Percentiles rank a stretch among this genome's conserved stretches.
Conservation (phyloP, 2,797 vertebrate genomes). For the Poeciliopsis presidionis region DNA sequence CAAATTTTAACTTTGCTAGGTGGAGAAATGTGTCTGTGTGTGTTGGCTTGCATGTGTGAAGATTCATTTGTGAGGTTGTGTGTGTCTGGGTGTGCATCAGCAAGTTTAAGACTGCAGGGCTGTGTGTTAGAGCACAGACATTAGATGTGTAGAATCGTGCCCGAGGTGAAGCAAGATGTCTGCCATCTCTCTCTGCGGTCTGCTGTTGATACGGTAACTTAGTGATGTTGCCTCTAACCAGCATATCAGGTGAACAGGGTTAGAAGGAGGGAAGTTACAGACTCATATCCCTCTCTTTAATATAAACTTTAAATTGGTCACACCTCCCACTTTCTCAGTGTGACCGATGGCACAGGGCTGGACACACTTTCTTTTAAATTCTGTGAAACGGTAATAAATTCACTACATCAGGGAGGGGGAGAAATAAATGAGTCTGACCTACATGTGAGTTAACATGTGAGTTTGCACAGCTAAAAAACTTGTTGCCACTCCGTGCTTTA, state of each 20-base stretch:
- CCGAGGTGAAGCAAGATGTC: conserved; percentile 82
- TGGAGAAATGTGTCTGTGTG: conserved; percentile 51
- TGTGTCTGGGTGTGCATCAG: conserved; percentile 63
- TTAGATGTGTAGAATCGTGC: conserved; percentile 82
- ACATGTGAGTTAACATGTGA: conserved; percentile 56
- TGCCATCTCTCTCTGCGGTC: conserved; percentile 78
- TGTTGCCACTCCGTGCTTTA: conserved; percentile 25
- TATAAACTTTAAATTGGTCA: conserved; percentile 75
- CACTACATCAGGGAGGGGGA: conserved; percentile 57
- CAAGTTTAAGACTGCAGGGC: conserved; percentile 67
- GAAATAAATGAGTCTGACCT: conserved; percentile 69
- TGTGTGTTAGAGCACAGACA: conserved; percentile 73
- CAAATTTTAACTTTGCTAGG: conserved; percentile 70
- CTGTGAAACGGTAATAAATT: conserved; percentile 71
- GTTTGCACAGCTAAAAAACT: conserved; percentile 34
- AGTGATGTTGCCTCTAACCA: conserved; percentile 75
- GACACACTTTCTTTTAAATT: conserved; percentile 71
- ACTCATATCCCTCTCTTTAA: conserved; percentile 72
- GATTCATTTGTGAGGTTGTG: conserved; percentile 31
- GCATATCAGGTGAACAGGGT: conserved; percentile 67
- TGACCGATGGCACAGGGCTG: conserved; percentile 69
- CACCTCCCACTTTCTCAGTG: conserved; percentile 64
- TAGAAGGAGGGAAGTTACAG: conserved; percentile 62
- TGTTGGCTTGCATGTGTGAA: conserved; percentile 12
- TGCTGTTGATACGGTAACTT: conserved; percentile 76